Percentiles rank a stretch among this genome's conserved stretches.
Conservation (phyloP, 2,888 invertebrate species). For the Synanthedon myopaeformis region DNA sequence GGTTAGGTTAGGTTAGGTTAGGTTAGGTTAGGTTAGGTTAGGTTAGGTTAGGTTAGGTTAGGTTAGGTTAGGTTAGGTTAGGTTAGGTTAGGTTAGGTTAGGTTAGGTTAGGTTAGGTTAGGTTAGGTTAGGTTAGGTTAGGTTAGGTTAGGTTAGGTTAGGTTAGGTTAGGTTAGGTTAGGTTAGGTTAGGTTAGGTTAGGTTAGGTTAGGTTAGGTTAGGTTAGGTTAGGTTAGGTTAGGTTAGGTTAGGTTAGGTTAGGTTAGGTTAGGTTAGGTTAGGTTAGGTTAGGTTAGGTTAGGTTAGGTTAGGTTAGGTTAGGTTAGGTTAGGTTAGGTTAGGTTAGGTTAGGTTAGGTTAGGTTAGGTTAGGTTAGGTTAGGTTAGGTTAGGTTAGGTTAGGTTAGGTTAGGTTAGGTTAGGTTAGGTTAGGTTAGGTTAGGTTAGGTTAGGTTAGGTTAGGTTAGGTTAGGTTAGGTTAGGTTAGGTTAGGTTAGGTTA, state of each 20-base stretch:
- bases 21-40: not conserved
- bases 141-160: conserved; percentile 7
- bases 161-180: conserved; percentile 5
- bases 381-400: not conserved
- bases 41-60: not conserved
- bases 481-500: conserved; percentile 7
- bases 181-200: conserved; percentile 3
- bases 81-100: conserved; percentile 5
- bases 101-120: conserved; percentile 9
- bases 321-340: not conserved
- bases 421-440: conserved; percentile 8
- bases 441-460: conserved; percentile 9
- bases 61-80: not conserved
- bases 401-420: not conserved
- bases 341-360: not conserved
- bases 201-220: conserved; percentile 4
- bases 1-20: not conserved
- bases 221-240: conserved; percentile 5
- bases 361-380: not conserved
- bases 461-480: conserved; percentile 10
- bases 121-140: conserved; percentile 7
- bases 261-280: conserved; percentile 7
- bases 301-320: conserved; percentile 1
- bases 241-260: conserved; percentile 7
- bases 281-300: conserved; percentile 7